These are phyloP conservation scores for Macrosteles quadrilineatus DNA, from an alignment of 1,140 invertebrate genomes.

Conservation along the genomic window DNA sequence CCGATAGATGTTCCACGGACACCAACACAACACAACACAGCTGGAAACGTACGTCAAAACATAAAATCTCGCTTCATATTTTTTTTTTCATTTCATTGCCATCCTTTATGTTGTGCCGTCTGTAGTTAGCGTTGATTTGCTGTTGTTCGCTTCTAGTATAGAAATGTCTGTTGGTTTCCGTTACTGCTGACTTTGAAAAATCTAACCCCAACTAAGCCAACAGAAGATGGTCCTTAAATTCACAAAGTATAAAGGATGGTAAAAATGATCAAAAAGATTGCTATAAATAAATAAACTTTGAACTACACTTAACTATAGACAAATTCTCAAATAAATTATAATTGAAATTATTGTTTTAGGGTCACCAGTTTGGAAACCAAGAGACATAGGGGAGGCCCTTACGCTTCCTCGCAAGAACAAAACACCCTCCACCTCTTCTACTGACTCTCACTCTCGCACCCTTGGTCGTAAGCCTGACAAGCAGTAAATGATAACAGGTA, in stretches of 20 bases:
- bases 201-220: not conserved
- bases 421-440: conserved; percentile 41
- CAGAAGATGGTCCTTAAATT: not conserved
- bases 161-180: conserved; percentile 43
- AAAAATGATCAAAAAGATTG: not conserved
- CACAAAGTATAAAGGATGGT: conserved; percentile 16
- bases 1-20: no score
- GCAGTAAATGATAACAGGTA: conserved; percentile 17
- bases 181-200: conserved; percentile 35
- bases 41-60: no score
- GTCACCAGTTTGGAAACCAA: conserved; percentile 89
- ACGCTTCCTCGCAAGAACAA: conserved; percentile 46
- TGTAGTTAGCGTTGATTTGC: conserved; percentile 4
- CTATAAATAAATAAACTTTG: not conserved
- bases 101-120: conserved; percentile 20
- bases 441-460: conserved; percentile 38
- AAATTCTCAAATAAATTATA: not conserved
- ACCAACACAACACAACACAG: no score
- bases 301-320: no score
- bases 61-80: not conserved
- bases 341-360: conserved; percentile 63
- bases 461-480: conserved; percentile 37
- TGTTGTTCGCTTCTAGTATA: conserved; percentile 17
- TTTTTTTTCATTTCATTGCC: not conserved
- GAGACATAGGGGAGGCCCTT: conserved; percentile 58